These are phyloP conservation scores for Smittia sp. DNA, from an alignment of 2,888 invertebrate species.

Conservation along the genomic window DNA sequence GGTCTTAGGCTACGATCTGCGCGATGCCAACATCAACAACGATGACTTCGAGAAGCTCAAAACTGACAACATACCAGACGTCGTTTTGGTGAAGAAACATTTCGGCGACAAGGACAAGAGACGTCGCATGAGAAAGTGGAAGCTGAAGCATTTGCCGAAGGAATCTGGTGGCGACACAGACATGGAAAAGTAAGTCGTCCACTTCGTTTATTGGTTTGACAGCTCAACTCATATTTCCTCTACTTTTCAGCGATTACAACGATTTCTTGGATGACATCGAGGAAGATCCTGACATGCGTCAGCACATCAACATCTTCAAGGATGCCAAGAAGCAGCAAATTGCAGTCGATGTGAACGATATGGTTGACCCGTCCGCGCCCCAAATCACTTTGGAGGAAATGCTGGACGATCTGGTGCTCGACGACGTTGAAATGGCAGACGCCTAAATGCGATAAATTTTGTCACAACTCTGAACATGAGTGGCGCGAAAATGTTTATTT, in stretches of 20 bases:
- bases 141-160: constrained; percentile 79
- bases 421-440: constrained; percentile 75
- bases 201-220: constrained; percentile 46
- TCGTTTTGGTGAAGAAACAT: constrained; percentile 90
- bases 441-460: constrained; percentile 43
- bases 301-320: constrained; percentile 91
- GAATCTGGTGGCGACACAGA: constrained; percentile 57
- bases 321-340: constrained; percentile 53
- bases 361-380: constrained; percentile 65
- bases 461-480: too few species aligned
- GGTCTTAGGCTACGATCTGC: constrained; percentile 86
- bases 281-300: constrained; percentile 85
- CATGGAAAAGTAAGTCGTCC: constrained; percentile 58
- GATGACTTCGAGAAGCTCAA: constrained; percentile 79
- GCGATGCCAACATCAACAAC: constrained; percentile 90
- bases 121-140: constrained; percentile 81
- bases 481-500: background rate
- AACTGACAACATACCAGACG: constrained; percentile 72
- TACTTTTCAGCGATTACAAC: constrained; percentile 79
- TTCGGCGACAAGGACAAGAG: constrained; percentile 72
- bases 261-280: constrained; percentile 97
- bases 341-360: constrained; percentile 59
- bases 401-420: constrained; percentile 84
- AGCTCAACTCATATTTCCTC: constrained; percentile 25
- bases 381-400: constrained; percentile 86